phyloP scores from a whole-genome alignment of 2,888 invertebrate species.

The Sphaerophoria rueppellii region DNA sequence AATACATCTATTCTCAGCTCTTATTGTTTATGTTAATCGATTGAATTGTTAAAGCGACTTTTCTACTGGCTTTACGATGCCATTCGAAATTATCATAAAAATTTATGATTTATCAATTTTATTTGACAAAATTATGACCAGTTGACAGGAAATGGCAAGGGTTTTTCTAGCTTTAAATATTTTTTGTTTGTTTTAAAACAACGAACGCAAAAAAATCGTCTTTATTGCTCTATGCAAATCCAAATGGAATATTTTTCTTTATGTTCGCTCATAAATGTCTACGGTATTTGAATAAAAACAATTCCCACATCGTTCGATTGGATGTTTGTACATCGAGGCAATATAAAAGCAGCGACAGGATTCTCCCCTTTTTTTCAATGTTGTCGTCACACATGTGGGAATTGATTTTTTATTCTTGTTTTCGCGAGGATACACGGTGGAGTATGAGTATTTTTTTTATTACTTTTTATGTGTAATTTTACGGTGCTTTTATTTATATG shows the following conservation, averaged over 20 bases:
- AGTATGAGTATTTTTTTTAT: conserved; percentile 61
- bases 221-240: conserved; percentile 72
- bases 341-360: conserved; percentile 32
- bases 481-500: conserved; percentile 59
- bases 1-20: no score
- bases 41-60: conserved; percentile 40
- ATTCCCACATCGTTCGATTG: conserved; percentile 81
- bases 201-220: background rate
- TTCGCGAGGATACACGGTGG: conserved; percentile 33
- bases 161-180: background rate
- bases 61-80: conserved; percentile 34
- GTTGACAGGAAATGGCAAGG: conserved; percentile 51
- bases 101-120: conserved; percentile 74
- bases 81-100: conserved; percentile 67
- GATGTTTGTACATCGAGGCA: conserved; percentile 75
- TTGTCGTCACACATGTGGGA: conserved; percentile 71
- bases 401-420: conserved; percentile 81
- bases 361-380: conserved; percentile 34
- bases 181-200: background rate
- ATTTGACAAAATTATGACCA: conserved; percentile 73
- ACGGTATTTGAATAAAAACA: conserved; percentile 76
- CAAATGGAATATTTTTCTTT: conserved; percentile 46
- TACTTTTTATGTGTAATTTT: conserved; percentile 67
- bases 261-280: conserved; percentile 67
- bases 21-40: conserved; percentile 62